A percentile compares a stretch with the other conserved stretches of the same genome.
Conservation (phyloP, 2,888 invertebrate genomes). For the Helobdella robusta region DNA sequence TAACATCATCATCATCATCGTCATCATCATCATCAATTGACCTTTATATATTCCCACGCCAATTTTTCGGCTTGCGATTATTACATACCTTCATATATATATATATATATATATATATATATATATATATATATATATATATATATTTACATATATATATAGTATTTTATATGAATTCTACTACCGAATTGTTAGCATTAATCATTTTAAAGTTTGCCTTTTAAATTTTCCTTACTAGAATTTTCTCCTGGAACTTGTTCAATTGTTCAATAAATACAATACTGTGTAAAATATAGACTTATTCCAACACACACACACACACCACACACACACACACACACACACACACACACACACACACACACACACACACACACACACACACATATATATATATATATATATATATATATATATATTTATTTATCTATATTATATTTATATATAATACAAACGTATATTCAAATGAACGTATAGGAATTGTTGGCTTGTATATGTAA, state of each 20-base stretch:
- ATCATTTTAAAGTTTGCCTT: too few relatives aligned
- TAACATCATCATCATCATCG: background rate
- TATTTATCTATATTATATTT: background rate
- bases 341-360: constrained; percentile 25
- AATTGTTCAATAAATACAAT: too few relatives aligned
- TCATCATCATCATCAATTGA: constrained; percentile 1
- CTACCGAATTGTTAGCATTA: too few relatives aligned
- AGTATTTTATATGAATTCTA: too few relatives aligned
- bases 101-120: constrained; percentile 18
- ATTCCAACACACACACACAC: constrained; percentile 23
- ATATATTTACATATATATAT: constrained; percentile 8
- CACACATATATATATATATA: constrained; percentile 24
- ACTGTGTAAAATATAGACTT: constrained; percentile 20
- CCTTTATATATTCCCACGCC: too few relatives aligned
- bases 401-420: constrained; percentile 20
- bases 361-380: constrained; percentile 25
- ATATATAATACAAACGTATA: too few relatives aligned
- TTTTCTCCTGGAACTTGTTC: too few relatives aligned
- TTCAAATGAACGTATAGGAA: too few relatives aligned
- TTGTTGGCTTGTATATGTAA: too few relatives aligned
- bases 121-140: constrained; percentile 12
- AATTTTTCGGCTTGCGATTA: background rate
- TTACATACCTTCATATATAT: constrained; percentile 8
- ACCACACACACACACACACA: constrained; percentile 20
- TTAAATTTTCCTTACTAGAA: too few relatives aligned